These are phyloP conservation scores for Trichacis sp. DNA, from an alignment of 2,888 invertebrate species.

Conservation along the genomic window DNA sequence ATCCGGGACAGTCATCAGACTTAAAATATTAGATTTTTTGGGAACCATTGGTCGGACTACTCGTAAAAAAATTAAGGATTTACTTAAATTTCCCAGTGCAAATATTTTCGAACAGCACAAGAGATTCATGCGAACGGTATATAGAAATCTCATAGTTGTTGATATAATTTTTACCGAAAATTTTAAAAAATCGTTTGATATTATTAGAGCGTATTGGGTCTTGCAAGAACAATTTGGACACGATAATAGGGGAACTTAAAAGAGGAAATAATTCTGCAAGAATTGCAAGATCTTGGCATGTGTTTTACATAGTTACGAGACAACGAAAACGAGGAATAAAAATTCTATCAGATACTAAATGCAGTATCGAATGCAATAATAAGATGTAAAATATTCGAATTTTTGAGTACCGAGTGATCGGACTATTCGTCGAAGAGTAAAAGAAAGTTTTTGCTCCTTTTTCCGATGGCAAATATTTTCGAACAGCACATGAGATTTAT, in stretches of 20 bases:
- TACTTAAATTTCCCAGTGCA: slow-evolving; percentile 67
- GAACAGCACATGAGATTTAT: too few relatives aligned
- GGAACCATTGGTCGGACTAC: slow-evolving; percentile 1
- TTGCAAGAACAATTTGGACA: slow-evolving; percentile 63
- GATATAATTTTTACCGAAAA: too few relatives aligned
- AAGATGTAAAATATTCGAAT: too few relatives aligned
- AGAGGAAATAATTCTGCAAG: slow-evolving; percentile 47
- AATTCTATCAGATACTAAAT: slow-evolving; percentile 26
- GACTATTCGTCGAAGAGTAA: too few relatives aligned
- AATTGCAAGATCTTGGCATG: slow-evolving; percentile 49
- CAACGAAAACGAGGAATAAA: background rate
- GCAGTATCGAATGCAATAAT: slow-evolving; percentile 51
- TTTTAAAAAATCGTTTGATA: slow-evolving; percentile 14
- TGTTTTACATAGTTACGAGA: too few relatives aligned
- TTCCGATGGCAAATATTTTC: too few relatives aligned
- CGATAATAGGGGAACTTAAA: slow-evolving; percentile 58
- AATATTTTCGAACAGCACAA: slow-evolving; percentile 67
- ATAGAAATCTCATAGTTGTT: too few relatives aligned
- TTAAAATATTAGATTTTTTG: slow-evolving; percentile 67
- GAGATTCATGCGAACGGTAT: slow-evolving; percentile 64
- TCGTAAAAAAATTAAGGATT: slow-evolving; percentile 57
- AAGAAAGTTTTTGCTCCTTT: too few relatives aligned
- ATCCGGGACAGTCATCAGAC: slow-evolving; percentile 56
- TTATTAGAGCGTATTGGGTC: slow-evolving; percentile 55
- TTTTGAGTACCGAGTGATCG: too few relatives aligned